phyloP scores from a whole-genome alignment of 2,113 vertebrate genomes.

The Morone saxatilis region DNA sequence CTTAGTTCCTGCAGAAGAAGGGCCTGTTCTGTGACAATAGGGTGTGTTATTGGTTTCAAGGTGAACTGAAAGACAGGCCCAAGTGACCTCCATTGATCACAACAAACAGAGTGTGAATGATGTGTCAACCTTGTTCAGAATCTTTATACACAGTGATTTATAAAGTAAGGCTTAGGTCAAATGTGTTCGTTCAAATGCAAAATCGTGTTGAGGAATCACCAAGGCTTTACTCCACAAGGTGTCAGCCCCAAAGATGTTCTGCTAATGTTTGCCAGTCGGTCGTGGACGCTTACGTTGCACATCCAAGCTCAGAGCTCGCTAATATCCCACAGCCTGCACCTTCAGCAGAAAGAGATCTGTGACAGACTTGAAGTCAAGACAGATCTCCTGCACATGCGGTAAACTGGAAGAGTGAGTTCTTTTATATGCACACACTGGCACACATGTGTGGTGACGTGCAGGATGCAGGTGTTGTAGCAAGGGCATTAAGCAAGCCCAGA shows the following conservation, averaged over 20 bases:
- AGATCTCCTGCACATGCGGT: conserved; percentile 28
- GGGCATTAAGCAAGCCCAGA: conserved; percentile 32
- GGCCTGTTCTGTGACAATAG: background rate
- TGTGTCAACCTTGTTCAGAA: background rate
- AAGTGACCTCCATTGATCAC: conserved; percentile 19
- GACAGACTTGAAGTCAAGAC: conserved; percentile 51
- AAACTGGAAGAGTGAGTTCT: conserved; percentile 13
- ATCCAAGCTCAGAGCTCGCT: conserved; percentile 21
- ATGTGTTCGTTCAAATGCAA: background rate
- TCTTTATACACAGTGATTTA: background rate
- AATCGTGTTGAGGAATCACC: background rate
- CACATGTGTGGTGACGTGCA: background rate
- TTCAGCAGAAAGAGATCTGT: conserved; percentile 39
- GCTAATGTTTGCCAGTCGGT: background rate
- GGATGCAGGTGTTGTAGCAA: background rate
- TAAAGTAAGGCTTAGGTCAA: too few relatives aligned
- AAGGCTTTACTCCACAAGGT: background rate
- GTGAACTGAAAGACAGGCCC: conserved; percentile 65
- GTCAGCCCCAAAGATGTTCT: conserved; percentile 5
- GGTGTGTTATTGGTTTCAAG: conserved; percentile 53
- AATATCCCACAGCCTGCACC: conserved; percentile 26
- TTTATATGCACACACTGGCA: background rate
- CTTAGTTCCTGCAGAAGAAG: background rate
- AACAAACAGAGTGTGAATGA: background rate
- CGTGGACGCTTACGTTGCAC: conserved; percentile 25